Conservation (phyloP, 2,113 vertebrate genomes). For the Aphelocoma coerulescens region DNA sequence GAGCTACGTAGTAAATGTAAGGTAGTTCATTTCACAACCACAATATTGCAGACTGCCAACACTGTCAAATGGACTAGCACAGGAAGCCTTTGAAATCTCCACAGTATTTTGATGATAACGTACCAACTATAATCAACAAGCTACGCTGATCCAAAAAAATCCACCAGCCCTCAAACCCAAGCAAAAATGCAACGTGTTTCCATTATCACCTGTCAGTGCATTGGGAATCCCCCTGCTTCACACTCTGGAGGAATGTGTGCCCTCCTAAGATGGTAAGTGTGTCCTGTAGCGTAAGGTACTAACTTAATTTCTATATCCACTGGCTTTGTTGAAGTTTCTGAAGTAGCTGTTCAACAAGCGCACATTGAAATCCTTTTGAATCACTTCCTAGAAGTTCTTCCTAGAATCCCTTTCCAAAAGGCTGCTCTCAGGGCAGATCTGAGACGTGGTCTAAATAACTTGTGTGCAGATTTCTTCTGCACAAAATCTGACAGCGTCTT, state of each 20-base stretch:
- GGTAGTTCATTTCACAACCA: background rate
- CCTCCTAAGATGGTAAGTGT: background rate
- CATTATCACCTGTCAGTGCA: background rate
- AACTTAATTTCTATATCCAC: background rate
- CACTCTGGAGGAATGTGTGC: background rate
- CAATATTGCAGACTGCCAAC: background rate
- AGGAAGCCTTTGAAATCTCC: background rate
- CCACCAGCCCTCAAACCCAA: background rate
- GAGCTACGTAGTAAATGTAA: background rate
- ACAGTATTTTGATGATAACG: background rate
- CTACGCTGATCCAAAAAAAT: background rate
- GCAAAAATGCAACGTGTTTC: background rate
- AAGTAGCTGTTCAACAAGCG: background rate
- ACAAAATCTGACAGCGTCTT: background rate
- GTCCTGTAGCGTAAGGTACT: background rate
- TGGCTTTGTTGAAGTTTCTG: background rate
- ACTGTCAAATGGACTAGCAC: background rate
- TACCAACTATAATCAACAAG: background rate
- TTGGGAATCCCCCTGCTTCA: background rate
- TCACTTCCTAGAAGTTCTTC: background rate
- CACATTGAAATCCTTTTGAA: background rate
- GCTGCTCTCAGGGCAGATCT: background rate
- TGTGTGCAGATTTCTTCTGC: background rate
- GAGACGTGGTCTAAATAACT: background rate
- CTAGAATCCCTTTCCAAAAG: background rate